Base-by-base conservation (phyloP, 2,888 invertebrate genomes). In the Colletes collaris region DNA sequence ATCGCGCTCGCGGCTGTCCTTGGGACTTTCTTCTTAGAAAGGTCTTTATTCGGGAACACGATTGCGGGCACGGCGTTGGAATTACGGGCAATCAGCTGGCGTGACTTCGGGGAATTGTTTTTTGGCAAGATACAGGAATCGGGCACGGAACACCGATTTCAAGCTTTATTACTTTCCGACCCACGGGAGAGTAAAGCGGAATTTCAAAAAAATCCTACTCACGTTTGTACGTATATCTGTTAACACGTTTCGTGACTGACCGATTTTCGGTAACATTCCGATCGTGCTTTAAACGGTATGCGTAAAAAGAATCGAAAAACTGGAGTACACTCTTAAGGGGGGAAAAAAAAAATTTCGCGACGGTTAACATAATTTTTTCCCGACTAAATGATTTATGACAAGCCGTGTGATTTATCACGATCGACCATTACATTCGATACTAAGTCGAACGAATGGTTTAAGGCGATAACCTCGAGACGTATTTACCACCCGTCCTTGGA, bases 11-110 rank as follows among this genome's bases (percentile, higher is more conserved):
- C 56, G 60, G 58, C 64, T 76, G 81, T 80, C 81, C 81, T 81
- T 81, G 81, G 72, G 27, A 68, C 81, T 76, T 81, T 76, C 81
- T 81, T 81, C 81, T 81, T 68, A 66, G 81, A 81, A 81, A 76
- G 76, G 53, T 65, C 76, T 73, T 76, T 66, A 81, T 81, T 81
- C 69, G 81, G 69, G 65, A 72, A 66, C 76, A 50, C 55, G 70
- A 81, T 76, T 72, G 58, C 65, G 68, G 59, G 27, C 44, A n/a
- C 65, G 7, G 50, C 71, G 66, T 44, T 52, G 66, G 59, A 65
- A 81, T 81, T 81, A 81, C 81, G 37, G 64, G 60, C 65, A 71
- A 81, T 74, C 75, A 58, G 58, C 55, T 35, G 60, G 65, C 59
- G 64, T 64, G 53, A 77, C 69, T 77, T 78, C 78, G 64, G 6